Conservation (phyloP, 1,140 invertebrate genomes). For the Lerema accius region DNA sequence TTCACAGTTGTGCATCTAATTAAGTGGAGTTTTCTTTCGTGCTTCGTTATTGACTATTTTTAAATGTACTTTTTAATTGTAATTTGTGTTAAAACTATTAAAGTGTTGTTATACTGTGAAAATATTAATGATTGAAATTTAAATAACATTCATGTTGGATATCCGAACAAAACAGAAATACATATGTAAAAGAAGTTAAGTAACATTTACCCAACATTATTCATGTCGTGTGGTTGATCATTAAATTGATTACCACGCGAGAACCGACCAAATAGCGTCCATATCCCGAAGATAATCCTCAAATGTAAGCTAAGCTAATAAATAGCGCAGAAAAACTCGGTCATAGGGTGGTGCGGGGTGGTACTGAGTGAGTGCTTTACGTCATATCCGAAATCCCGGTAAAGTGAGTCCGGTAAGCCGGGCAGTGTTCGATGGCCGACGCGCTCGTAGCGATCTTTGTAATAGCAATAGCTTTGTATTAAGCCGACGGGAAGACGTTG, state of each 20-base stretch:
- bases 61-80: not conserved
- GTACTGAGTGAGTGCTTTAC: conserved; percentile 78
- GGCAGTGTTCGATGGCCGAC: conserved; percentile 71
- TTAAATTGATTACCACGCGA: conserved; percentile 15
- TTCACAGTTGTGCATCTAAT: conserved; percentile 33
- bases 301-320: conserved; percentile 66
- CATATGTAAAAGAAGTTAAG: not conserved
- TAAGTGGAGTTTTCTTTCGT: conserved; percentile 27
- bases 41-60: conserved; percentile 9
- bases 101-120: not conserved
- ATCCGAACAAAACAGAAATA: not conserved
- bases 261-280: conserved; percentile 23
- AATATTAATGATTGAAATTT: not conserved
- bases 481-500: conserved; percentile 74
- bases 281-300: conserved; percentile 41
- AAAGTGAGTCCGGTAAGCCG: conserved; percentile 74
- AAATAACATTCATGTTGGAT: not conserved
- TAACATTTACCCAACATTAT: not conserved
- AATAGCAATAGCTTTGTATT: conserved; percentile 83
- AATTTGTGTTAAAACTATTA: no score
- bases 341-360: conserved; percentile 52
- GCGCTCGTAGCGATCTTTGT: conserved; percentile 72
- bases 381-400: conserved; percentile 81
- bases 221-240: conserved; percentile 15
- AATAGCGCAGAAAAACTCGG: conserved; percentile 72